Evolutionary conservation across 2,888 invertebrate species (phyloP), one percentile per base, ranked within the genome.

Genomic region (Sthenelais limicola): DNA sequence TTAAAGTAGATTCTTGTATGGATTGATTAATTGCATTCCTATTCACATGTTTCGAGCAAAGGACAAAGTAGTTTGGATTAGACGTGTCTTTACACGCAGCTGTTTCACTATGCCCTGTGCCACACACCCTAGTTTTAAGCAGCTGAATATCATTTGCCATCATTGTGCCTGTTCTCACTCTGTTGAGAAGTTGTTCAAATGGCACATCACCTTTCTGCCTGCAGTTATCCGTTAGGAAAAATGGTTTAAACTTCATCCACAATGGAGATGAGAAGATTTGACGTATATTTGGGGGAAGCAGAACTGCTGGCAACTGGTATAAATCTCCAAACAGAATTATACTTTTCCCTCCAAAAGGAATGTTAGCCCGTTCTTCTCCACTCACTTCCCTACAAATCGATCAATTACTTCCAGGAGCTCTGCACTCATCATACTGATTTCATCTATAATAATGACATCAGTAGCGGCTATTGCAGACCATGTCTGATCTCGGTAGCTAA

Each of bases 371-470:
- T 3, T 28, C 21, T 18, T 66, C 43, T 3, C 38, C 38, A 3
- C 38, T 9, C 2, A 66, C 66, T 21, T 66, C 66, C 24, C 66
- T 66, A 66, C 66, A 66, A 9, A 66, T 66, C 21, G 2, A 38
- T 66, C 66, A 38, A 66, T n/a, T 15, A 9, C 26, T 38, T 66
- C 66, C 3, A 66, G 15, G 24, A 66, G 12, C 43, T 66, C 66
- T 5, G 4, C 58, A 58, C 58, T 66, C 66, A 66, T 66, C 66
- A 66, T 66, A 15, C 38, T 38, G 3, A 62, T 12, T 38, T 62
- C 35, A 62, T 62, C 62, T 33, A 62, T 62, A 15, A 66, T 66
- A 43, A 66, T 66, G 2, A 66, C 66, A 66, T 66, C 66, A 9
- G 66, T 66, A 21, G 66, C n/a, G 5, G 66, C 66, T 18, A 66